Percentiles rank a stretch among this genome's conserved stretches.
Evolutionary conservation across 1,140 invertebrate genomes (phyloP).

Genomic region (Maconellicoccus hirsutus): DNA sequence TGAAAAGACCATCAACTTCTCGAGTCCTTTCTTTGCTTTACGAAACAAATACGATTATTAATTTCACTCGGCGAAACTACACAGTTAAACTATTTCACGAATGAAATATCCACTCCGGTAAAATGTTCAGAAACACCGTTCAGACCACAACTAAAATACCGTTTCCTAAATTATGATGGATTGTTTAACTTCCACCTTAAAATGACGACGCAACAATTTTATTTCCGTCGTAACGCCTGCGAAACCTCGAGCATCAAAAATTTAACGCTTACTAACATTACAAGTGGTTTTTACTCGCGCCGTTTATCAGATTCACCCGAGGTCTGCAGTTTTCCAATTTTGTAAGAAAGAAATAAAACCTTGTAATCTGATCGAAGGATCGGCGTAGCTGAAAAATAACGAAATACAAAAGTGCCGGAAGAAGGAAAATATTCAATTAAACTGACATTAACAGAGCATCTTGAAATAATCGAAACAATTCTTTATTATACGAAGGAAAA

Average conservation of each 20-base stretch:
- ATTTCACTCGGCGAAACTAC: neutral
- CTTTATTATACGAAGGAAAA: neutral
- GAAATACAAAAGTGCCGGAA: neutral
- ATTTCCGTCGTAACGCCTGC: neutral
- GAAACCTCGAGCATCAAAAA: neutral
- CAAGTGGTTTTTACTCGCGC: neutral
- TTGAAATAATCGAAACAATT: neutral
- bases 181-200: neutral
- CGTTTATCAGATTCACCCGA: neutral
- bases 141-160: neutral
- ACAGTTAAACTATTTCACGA: neutral
- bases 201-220: conserved; percentile 4
- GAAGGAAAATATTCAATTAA: conserved; percentile 5
- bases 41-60: too few species aligned
- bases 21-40: too few species aligned
- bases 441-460: neutral
- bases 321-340: too few species aligned
- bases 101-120: neutral
- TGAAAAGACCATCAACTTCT: too few species aligned
- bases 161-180: conserved; percentile 5
- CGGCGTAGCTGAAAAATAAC: neutral
- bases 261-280: neutral
- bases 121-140: neutral
- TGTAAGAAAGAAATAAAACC: too few species aligned
- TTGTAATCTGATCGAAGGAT: neutral